phyloP scores from a whole-genome alignment of 2,888 invertebrate species.

The Tipula vernalis region DNA sequence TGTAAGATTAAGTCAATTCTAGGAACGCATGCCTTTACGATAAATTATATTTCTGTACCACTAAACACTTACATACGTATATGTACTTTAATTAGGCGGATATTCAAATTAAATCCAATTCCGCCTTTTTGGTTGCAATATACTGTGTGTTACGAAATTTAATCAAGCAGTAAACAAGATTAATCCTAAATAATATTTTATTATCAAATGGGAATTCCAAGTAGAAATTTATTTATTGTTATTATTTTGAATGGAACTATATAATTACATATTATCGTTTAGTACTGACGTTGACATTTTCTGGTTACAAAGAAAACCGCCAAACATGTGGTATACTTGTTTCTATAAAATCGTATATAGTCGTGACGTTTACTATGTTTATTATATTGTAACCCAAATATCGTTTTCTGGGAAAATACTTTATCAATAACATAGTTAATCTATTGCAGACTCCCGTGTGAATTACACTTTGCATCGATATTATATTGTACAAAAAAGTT shows the following conservation, averaged over 20 bases:
- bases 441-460: neutral
- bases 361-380: neutral
- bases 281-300: neutral
- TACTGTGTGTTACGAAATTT: neutral
- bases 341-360: neutral
- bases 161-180: neutral
- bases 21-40: too few species aligned
- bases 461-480: neutral
- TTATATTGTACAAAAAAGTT: neutral
- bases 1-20: too few species aligned
- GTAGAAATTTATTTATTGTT: neutral
- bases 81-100: neutral
- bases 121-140: neutral
- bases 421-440: neutral
- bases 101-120: neutral
- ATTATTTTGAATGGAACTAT: neutral
- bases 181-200: neutral
- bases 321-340: neutral
- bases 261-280: neutral
- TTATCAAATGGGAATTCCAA: neutral
- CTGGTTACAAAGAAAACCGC: neutral
- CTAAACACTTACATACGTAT: too few species aligned
- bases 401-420: neutral
- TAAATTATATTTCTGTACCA: neutral
- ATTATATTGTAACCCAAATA: neutral